phyloP scores from a whole-genome alignment of 2,113 vertebrate genomes.

The Meriones unguiculatus region DNA sequence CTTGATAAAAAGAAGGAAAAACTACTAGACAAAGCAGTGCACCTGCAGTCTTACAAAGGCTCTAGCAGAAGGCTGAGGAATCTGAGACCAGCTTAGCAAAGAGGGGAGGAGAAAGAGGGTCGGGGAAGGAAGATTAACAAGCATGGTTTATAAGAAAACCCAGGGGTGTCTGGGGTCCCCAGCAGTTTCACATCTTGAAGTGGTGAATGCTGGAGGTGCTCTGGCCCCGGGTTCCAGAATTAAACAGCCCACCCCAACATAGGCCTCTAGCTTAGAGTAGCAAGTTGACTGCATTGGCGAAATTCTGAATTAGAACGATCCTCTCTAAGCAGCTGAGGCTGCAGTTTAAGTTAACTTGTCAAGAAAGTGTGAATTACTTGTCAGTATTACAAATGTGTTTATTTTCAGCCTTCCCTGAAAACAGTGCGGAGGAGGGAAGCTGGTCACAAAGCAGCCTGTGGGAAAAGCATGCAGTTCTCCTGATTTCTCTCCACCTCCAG shows the following conservation, averaged over 20 bases:
- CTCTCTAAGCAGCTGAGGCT: slow-evolving; percentile 46
- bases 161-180: neutral
- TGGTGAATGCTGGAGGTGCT: neutral
- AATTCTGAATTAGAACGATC: slow-evolving; percentile 31
- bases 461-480: neutral
- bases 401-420: slow-evolving; percentile 78
- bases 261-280: neutral
- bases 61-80: neutral
- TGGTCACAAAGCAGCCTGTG: slow-evolving; percentile 23
- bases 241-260: neutral
- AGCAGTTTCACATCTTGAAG: neutral
- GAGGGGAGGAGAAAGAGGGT: neutral
- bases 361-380: slow-evolving; percentile 77
- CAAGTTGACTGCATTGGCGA: neutral
- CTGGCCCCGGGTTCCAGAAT: neutral
- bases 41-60: neutral
- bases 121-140: neutral
- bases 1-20: neutral
- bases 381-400: slow-evolving; percentile 72
- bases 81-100: neutral
- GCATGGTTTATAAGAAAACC: neutral
- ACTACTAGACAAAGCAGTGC: neutral
- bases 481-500: neutral
- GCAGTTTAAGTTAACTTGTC: slow-evolving; percentile 68
- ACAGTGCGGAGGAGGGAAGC: slow-evolving; percentile 55